Evolutionary conservation across 2,888 invertebrate species (phyloP).

Genomic region (Suillia variegata): DNA sequence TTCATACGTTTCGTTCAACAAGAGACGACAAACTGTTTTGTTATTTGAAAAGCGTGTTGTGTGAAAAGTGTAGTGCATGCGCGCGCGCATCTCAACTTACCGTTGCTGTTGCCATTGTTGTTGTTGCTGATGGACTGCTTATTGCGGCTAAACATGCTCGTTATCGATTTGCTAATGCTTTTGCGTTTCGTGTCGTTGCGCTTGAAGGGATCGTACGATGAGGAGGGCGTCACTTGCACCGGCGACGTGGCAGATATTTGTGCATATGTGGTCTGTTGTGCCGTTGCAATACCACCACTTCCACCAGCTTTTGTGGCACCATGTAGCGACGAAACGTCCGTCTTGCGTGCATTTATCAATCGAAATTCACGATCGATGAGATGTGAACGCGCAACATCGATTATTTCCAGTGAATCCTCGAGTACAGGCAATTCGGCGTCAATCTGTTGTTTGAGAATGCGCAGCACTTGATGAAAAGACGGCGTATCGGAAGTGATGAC

Average conservation of each 20-base stretch:
- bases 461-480: constrained; percentile 86
- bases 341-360: constrained; percentile 71
- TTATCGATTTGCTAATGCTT: constrained; percentile 76
- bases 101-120: too few relatives aligned
- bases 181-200: constrained; percentile 74
- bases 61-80: constrained; percentile 11
- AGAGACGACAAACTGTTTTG: neutral
- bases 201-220: constrained; percentile 65
- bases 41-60: neutral
- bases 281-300: constrained; percentile 21
- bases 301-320: constrained; percentile 62
- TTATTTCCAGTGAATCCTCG: constrained; percentile 66
- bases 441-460: constrained; percentile 82
- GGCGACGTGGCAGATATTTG: constrained; percentile 57
- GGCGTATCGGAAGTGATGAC: constrained; percentile 90
- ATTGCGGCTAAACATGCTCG: constrained; percentile 75
- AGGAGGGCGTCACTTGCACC: constrained; percentile 56
- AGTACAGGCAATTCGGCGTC: constrained; percentile 73
- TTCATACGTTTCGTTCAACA: too few relatives aligned
- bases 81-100: constrained; percentile 35
- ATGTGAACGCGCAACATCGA: constrained; percentile 79
- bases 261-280: constrained; percentile 52
- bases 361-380: constrained; percentile 80
- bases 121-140: too few relatives aligned
- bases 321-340: constrained; percentile 43